Percentiles rank a stretch among this genome's conserved stretches.
phyloP scores from a whole-genome alignment of 2,888 invertebrate species.

The Aromia moschata region DNA sequence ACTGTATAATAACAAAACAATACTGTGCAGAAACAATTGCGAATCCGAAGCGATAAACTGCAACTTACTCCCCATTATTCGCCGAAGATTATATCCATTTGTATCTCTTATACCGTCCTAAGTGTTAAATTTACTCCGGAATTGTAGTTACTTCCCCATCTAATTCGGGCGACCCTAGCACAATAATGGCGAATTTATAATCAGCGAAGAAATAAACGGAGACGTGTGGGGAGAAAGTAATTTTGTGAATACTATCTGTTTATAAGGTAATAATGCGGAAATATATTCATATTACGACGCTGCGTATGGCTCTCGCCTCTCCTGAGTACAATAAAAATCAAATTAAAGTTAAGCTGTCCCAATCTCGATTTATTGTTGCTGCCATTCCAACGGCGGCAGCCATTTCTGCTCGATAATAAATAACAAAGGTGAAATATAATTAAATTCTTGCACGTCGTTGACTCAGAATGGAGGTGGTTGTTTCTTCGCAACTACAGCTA shows the following conservation, averaged over 20 bases:
- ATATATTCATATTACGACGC: conserved; percentile 35
- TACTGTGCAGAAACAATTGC: conserved; percentile 16
- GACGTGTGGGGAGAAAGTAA: conserved; percentile 44
- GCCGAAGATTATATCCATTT: conserved; percentile 40
- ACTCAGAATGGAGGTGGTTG: too few species aligned
- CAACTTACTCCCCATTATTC: conserved; percentile 26
- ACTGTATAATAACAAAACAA: conserved; percentile 7
- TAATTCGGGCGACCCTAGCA: conserved; percentile 43
- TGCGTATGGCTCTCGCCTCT: conserved; percentile 29
- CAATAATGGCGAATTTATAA: conserved; percentile 49
- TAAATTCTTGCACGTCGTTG: too few species aligned
- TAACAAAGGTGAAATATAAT: too few species aligned
- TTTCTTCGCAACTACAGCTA: too few species aligned
- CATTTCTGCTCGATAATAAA: background rate
- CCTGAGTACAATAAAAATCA: conserved; percentile 40
- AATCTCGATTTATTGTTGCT: conserved; percentile 33
- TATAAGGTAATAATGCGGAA: conserved; percentile 45
- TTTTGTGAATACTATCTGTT: conserved; percentile 45
- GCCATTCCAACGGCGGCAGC: background rate
- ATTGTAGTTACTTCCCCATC: conserved; percentile 47
- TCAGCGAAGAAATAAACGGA: conserved; percentile 46
- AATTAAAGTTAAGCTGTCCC: conserved; percentile 41
- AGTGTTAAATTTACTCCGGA: conserved; percentile 39
- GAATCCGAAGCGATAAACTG: conserved; percentile 21
- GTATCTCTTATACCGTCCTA: conserved; percentile 37